A percentile compares a stretch with the other conserved stretches of the same genome.
These are phyloP conservation scores for Callosobruchus maculatus DNA, from an alignment of 2,888 invertebrate species.

Conservation along the genomic window DNA sequence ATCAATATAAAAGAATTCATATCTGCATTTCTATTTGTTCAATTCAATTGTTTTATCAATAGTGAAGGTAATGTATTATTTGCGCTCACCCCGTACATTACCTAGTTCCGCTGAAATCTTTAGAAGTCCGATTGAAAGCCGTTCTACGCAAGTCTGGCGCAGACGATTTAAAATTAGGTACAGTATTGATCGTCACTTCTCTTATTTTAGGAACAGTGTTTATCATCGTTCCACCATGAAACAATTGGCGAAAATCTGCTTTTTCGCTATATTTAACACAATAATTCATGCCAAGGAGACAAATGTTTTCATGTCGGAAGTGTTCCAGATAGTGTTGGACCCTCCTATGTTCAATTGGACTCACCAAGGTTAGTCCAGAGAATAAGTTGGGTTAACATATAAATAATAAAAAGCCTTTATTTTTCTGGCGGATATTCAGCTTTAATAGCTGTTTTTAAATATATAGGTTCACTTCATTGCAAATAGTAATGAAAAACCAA, in stretches of 20 bases:
- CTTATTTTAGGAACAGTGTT: neutral
- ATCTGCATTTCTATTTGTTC: too few species aligned
- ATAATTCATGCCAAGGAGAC: slow-evolving; percentile 32
- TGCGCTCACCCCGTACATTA: neutral
- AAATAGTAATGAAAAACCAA: too few species aligned
- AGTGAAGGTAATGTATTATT: neutral
- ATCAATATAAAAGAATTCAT: too few species aligned
- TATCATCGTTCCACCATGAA: neutral
- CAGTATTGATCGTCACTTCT: neutral
- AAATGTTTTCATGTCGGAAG: slow-evolving; percentile 67
- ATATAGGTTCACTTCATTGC: too few species aligned
- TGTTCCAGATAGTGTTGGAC: slow-evolving; percentile 74
- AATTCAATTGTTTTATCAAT: too few species aligned
- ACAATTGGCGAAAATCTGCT: neutral
- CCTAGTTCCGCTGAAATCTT: neutral
- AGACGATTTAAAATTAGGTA: neutral
- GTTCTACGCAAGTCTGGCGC: neutral
- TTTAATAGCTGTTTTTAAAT: too few species aligned
- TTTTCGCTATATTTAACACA: neutral
- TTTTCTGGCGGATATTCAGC: too few species aligned
- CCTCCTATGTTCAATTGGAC: slow-evolving; percentile 81
- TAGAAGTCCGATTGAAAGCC: neutral
- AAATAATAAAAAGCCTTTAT: neutral
- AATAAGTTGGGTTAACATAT: slow-evolving; percentile 26
- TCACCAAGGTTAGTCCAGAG: slow-evolving; percentile 52